These are phyloP conservation scores for Belgica antarctica DNA, from an alignment of 2,888 invertebrate genomes.

Conservation along the genomic window DNA sequence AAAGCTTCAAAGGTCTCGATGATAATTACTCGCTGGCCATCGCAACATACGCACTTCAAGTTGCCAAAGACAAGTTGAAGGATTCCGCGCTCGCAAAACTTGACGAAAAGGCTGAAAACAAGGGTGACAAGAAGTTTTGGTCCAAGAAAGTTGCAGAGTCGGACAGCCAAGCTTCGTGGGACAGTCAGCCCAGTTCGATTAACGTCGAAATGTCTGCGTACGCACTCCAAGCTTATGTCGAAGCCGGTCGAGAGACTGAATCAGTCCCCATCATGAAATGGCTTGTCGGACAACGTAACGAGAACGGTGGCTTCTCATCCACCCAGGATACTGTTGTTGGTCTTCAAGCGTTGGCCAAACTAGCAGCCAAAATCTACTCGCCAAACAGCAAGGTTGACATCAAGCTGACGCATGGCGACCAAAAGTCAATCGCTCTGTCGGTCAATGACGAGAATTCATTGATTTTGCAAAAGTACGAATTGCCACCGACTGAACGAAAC, in stretches of 20 bases:
- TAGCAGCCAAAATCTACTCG: conserved; percentile 62
- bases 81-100: conserved; percentile 60
- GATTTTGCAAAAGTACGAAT: conserved; percentile 73
- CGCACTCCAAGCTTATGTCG: conserved; percentile 68
- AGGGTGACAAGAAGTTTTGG: conserved; percentile 77
- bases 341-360: conserved; percentile 62
- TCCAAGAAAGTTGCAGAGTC: conserved; percentile 59
- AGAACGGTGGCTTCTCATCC: conserved; percentile 65
- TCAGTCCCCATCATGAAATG: conserved; percentile 61
- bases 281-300: conserved; percentile 62
- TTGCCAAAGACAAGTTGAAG: conserved; percentile 68
- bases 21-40: conserved; percentile 71
- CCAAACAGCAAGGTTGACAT: conserved; percentile 50
- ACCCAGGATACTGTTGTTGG: conserved; percentile 72
- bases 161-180: conserved; percentile 62
- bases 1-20: conserved; percentile 61
- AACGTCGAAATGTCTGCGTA: conserved; percentile 79
- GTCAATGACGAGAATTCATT: conserved; percentile 75
- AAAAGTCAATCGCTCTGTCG: conserved; percentile 57
- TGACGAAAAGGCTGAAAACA: conserved; percentile 60
- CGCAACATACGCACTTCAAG: conserved; percentile 68
- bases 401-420: conserved; percentile 46
- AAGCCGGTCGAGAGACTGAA: conserved; percentile 46
- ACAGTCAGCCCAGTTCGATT: conserved; percentile 62
- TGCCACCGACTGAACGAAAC: conserved; percentile 57